These are phyloP conservation scores for Scomber scombrus DNA, from an alignment of 2,113 vertebrate species.

Conservation along the genomic window DNA sequence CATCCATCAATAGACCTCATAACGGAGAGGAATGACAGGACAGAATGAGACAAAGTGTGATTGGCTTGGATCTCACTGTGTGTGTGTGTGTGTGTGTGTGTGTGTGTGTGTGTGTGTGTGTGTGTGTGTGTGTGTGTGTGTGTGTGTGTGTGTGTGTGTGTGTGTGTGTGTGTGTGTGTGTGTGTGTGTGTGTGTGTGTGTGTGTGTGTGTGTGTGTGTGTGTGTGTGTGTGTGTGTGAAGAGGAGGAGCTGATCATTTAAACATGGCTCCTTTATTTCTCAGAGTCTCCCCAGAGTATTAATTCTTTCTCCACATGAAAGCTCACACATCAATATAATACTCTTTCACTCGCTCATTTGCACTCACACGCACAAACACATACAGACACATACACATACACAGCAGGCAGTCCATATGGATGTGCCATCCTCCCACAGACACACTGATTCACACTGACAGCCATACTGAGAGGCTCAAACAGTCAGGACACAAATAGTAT, in stretches of 20 bases:
- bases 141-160: conserved; percentile 33
- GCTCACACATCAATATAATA: conserved; percentile 65
- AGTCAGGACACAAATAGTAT: conserved; percentile 73
- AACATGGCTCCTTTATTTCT: conserved; percentile 55
- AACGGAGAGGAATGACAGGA: conserved; percentile 4
- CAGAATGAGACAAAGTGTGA: neutral
- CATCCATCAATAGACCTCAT: conserved; percentile 8
- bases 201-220: conserved; percentile 25
- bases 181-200: conserved; percentile 36
- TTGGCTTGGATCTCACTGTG: neutral
- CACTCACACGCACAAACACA: conserved; percentile 28
- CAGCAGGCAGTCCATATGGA: conserved; percentile 72
- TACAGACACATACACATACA: conserved; percentile 49
- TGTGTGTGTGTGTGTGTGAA: conserved; percentile 24
- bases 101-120: conserved; percentile 37
- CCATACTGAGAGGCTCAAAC: conserved; percentile 57
- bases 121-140: conserved; percentile 24
- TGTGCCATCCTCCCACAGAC: conserved; percentile 65
- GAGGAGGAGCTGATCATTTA: conserved; percentile 59
- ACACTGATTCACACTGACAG: conserved; percentile 71
- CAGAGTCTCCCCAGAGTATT: conserved; percentile 56
- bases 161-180: conserved; percentile 31
- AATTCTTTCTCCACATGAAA: conserved; percentile 67
- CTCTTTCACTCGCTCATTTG: conserved; percentile 5
- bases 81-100: conserved; percentile 34